Conservation (phyloP, 2,797 vertebrate genomes). For the Intellagama lesueurii region DNA sequence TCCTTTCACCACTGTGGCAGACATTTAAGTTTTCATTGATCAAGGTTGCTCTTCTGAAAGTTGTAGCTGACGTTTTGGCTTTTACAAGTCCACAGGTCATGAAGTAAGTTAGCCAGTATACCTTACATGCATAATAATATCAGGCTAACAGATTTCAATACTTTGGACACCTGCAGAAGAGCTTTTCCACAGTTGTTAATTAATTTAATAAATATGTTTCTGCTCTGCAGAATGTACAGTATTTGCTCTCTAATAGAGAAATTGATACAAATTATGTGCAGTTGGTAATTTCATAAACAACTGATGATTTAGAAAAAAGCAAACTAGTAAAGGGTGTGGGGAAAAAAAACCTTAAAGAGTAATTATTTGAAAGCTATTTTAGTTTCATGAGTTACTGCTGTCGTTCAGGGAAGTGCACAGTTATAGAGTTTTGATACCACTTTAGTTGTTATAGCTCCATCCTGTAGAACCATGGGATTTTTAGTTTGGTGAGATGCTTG, state of each 20-base stretch:
- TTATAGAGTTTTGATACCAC: too few relatives aligned
- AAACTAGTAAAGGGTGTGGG: background rate
- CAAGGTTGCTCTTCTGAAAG: conserved; percentile 75
- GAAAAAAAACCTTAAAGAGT: background rate
- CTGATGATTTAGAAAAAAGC: background rate
- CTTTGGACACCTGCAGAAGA: background rate
- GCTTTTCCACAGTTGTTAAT: background rate
- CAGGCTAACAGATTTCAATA: background rate
- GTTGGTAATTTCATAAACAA: background rate
- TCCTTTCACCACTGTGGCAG: conserved; percentile 71
- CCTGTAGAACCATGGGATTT: too few relatives aligned
- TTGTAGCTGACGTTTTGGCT: conserved; percentile 69
- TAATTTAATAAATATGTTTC: too few relatives aligned
- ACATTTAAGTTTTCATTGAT: conserved; percentile 73
- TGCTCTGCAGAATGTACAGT: too few relatives aligned
- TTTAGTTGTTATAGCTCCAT: too few relatives aligned
- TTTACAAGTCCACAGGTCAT: conserved; percentile 74
- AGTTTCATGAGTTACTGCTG: too few relatives aligned
- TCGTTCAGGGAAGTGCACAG: too few relatives aligned
- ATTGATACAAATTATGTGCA: too few relatives aligned
- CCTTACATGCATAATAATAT: background rate
- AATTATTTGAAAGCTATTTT: background rate
- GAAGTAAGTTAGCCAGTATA: conserved; percentile 68
- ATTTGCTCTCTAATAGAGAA: too few relatives aligned
- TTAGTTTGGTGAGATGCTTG: too few relatives aligned